These are phyloP conservation scores for Bedellia somnulentella DNA, from an alignment of 2,888 invertebrate species.

Conservation along the genomic window DNA sequence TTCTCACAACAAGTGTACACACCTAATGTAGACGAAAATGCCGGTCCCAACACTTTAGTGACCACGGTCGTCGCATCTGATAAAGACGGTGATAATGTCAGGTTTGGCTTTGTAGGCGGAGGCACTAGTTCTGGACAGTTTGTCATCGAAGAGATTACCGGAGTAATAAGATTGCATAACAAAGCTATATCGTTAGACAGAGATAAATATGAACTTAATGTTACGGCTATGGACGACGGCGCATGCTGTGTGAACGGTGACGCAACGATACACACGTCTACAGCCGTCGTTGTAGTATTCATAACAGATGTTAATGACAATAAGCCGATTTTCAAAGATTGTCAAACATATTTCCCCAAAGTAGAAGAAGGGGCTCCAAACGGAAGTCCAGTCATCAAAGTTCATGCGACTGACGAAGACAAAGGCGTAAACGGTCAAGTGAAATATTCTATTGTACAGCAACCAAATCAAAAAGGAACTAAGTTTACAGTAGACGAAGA, in stretches of 20 bases:
- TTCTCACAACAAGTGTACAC: slow-evolving; percentile 96
- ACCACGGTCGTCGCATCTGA: slow-evolving; percentile 97
- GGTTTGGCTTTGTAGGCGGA: slow-evolving; percentile 89
- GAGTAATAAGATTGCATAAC: slow-evolving; percentile 86
- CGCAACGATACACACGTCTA: slow-evolving; percentile 86
- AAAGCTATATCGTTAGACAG: slow-evolving; percentile 85
- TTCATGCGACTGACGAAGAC: slow-evolving; percentile 92
- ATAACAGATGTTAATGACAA: slow-evolving; percentile 97
- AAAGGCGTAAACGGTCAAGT: slow-evolving; percentile 95
- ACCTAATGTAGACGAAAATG: slow-evolving; percentile 94
- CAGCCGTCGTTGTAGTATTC: slow-evolving; percentile 93
- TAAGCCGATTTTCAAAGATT: slow-evolving; percentile 94
- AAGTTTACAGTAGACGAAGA: slow-evolving; percentile 95
- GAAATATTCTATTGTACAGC: slow-evolving; percentile 95
- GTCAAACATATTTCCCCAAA: slow-evolving; percentile 89
- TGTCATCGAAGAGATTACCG: slow-evolving; percentile 93
- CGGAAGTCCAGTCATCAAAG: slow-evolving; percentile 91
- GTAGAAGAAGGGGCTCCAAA: slow-evolving; percentile 94
- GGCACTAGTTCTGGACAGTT: slow-evolving; percentile 90
- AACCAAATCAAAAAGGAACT: slow-evolving; percentile 91
- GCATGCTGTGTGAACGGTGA: slow-evolving; percentile 93
- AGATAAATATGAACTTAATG: slow-evolving; percentile 94
- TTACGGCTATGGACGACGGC: slow-evolving; percentile 97
- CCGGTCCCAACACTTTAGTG: slow-evolving; percentile 91
- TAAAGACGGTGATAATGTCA: slow-evolving; percentile 95